Evolutionary conservation across 2,797 vertebrate species (phyloP).

Genomic region (Darevskia nairensis): DNA sequence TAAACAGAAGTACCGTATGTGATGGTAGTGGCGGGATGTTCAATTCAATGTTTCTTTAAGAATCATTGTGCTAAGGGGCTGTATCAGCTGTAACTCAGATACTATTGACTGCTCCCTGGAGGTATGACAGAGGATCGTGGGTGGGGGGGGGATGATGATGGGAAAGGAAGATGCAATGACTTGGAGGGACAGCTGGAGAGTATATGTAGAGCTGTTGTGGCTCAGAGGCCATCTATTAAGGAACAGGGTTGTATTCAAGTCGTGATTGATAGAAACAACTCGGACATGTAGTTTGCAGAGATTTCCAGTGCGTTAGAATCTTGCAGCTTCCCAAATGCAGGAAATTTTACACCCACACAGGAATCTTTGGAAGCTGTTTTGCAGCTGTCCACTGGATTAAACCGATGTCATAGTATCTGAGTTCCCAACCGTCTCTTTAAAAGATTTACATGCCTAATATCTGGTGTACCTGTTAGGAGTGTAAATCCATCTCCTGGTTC

Average conservation of each 20-base stretch:
- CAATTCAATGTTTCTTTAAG: neutral
- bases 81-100: neutral
- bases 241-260: neutral
- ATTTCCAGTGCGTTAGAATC: neutral
- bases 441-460: neutral
- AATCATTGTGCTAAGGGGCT: neutral
- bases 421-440: neutral
- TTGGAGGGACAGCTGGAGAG: neutral
- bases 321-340: neutral
- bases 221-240: neutral
- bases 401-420: neutral
- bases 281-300: neutral
- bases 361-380: neutral
- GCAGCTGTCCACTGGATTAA: neutral
- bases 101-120: neutral
- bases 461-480: slow-evolving; percentile 9
- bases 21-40: too few species aligned
- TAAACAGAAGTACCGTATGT: neutral
- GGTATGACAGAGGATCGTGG: neutral
- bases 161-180: neutral
- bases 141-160: too few species aligned
- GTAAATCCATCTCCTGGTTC: neutral
- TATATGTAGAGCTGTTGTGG: neutral
- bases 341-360: neutral
- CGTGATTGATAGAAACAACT: neutral